Evolutionary conservation across 2,797 vertebrate species (phyloP).

Genomic region (Acrossocheilus wenchowensis): DNA sequence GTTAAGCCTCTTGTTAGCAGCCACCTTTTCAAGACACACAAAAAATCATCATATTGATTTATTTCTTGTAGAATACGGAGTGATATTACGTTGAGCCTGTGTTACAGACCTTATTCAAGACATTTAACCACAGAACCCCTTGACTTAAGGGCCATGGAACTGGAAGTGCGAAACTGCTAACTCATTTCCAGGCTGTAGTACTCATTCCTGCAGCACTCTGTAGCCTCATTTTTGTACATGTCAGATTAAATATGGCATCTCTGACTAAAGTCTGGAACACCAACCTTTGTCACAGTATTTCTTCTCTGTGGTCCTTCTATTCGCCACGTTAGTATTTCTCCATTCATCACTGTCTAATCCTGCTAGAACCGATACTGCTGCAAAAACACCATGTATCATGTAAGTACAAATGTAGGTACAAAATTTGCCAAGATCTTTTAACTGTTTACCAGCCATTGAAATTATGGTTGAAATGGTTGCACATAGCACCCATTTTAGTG

Average conservation of each 20-base stretch:
- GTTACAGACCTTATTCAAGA: not conserved
- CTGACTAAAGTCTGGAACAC: not conserved
- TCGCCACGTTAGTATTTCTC: not conserved
- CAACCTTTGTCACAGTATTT: not conserved
- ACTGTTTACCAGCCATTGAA: not conserved
- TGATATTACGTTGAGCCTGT: not conserved
- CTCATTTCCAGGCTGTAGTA: not conserved
- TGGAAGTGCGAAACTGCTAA: not conserved
- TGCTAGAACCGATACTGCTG: not conserved
- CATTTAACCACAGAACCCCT: not conserved
- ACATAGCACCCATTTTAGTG: not conserved
- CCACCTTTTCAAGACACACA: not conserved
- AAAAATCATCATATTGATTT: not conserved
- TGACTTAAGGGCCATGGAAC: not conserved
- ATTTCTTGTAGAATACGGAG: not conserved
- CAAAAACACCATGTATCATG: conserved; percentile 10
- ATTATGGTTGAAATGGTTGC: not conserved
- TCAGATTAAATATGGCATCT: not conserved
- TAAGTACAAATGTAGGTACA: too few relatives aligned
- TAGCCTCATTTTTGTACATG: not conserved
- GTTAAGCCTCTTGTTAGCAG: not conserved
- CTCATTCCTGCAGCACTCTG: not conserved
- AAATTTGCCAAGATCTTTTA: not conserved
- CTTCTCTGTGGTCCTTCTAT: not conserved
- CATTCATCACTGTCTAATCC: conserved; percentile 15